Conservation (phyloP, 2,888 invertebrate species). For the Eupithecia insigniata region DNA sequence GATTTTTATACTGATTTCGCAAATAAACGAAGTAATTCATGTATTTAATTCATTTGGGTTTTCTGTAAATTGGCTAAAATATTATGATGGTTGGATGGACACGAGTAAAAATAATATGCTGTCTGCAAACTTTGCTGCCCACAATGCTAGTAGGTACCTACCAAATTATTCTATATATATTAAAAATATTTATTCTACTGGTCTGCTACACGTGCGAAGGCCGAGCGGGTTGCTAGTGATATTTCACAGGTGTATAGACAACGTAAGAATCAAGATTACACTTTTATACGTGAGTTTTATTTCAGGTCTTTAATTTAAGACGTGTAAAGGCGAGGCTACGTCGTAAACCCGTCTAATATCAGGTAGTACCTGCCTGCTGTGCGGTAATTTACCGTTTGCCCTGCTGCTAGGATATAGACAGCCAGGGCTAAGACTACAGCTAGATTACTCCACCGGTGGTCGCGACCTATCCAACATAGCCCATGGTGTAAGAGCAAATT, state of each 20-base stretch:
- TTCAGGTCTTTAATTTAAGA: slow-evolving; percentile 46
- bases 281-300: slow-evolving; percentile 4
- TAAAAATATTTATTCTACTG: background rate
- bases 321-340: slow-evolving; percentile 34
- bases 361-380: slow-evolving; percentile 39
- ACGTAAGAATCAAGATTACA: background rate
- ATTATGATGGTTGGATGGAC: no score
- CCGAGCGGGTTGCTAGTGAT: background rate
- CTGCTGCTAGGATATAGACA: slow-evolving; percentile 32
- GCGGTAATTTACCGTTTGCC: slow-evolving; percentile 51
- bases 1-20: no score
- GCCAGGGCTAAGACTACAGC: slow-evolving; percentile 9
- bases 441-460: background rate
- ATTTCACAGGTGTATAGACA: background rate
- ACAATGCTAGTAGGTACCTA: no score
- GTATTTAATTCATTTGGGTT: no score
- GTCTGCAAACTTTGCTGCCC: no score
- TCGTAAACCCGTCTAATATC: slow-evolving; percentile 54
- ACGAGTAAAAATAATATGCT: no score
- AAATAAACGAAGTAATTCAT: no score
- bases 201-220: background rate
- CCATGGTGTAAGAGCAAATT: no score
- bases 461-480: no score
- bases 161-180: background rate
- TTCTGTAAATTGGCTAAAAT: no score